These are phyloP conservation scores for Drosophila biarmipes DNA, from an alignment of 1,140 invertebrate genomes.

Conservation along the genomic window DNA sequence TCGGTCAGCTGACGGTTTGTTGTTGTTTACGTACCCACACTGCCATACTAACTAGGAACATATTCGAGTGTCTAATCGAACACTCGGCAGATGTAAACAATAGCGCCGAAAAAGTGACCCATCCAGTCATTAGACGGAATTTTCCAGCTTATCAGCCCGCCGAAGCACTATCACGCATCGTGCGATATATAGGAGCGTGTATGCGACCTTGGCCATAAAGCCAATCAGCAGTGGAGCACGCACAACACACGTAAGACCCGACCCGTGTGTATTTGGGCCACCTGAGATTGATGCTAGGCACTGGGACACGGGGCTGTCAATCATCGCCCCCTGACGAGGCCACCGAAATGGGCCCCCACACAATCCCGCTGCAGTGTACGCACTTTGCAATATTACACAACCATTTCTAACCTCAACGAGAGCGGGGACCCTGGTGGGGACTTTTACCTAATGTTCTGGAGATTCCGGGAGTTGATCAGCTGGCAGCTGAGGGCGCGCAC, in stretches of 20 bases:
- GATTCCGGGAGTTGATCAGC: constrained; percentile 40
- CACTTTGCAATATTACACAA: constrained; percentile 81
- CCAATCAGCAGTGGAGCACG: constrained; percentile 39
- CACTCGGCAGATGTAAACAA: constrained; percentile 62
- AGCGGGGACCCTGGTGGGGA: neutral
- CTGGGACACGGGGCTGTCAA: constrained; percentile 30
- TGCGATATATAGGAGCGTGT: constrained; percentile 46
- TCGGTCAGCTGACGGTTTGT: constrained; percentile 65
- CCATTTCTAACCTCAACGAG: constrained; percentile 78
- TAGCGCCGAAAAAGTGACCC: constrained; percentile 8
- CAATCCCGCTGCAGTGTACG: constrained; percentile 40
- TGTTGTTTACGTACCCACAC: constrained; percentile 58
- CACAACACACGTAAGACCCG: constrained; percentile 27
- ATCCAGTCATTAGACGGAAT: constrained; percentile 12
- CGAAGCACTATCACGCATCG: constrained; percentile 62
- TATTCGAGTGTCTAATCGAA: constrained; percentile 7
- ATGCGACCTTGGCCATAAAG: constrained; percentile 50
- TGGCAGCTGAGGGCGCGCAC: constrained; percentile 63
- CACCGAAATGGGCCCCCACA: neutral
- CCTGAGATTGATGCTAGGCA: constrained; percentile 36
- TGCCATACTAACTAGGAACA: neutral
- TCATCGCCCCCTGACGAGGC: constrained; percentile 9
- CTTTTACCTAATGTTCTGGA: constrained; percentile 66
- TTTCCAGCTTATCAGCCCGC: constrained; percentile 60
- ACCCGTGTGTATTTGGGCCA: neutral